phyloP scores from a whole-genome alignment of 2,888 invertebrate species.

The Eumerus sabulonum region DNA sequence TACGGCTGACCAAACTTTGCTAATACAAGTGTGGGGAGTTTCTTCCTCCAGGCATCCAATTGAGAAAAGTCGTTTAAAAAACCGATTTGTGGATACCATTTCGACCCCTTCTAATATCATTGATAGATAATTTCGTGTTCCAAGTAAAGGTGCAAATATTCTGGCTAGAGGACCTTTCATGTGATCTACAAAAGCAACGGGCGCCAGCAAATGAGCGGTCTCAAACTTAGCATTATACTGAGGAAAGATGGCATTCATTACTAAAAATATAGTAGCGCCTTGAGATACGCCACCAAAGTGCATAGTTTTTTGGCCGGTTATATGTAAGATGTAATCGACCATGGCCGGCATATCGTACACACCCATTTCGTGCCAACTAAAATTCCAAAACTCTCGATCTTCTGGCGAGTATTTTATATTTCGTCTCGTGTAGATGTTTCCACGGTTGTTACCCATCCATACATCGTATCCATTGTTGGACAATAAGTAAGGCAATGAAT shows the following conservation, averaged over 20 bases:
- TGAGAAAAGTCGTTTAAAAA: conserved; percentile 76
- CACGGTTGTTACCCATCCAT: conserved; percentile 77
- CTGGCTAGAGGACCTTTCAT: conserved; percentile 80
- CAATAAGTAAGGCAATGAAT: conserved; percentile 76
- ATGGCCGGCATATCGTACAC: conserved; percentile 77
- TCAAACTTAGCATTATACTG: conserved; percentile 76
- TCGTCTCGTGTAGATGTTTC: conserved; percentile 76
- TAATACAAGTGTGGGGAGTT: conserved; percentile 74
- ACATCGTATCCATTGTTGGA: conserved; percentile 77
- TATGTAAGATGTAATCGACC: conserved; percentile 74
- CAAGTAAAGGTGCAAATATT: conserved; percentile 82
- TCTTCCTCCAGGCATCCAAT: conserved; percentile 72
- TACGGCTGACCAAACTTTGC: conserved; percentile 76
- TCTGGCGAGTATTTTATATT: conserved; percentile 76
- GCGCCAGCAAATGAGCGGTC: conserved; percentile 76
- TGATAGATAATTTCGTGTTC: conserved; percentile 76
- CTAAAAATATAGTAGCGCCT: conserved; percentile 76
- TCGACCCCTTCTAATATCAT: conserved; percentile 76
- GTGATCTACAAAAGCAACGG: conserved; percentile 76
- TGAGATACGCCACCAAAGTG: conserved; percentile 77
- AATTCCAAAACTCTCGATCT: conserved; percentile 78
- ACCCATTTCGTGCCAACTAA: conserved; percentile 78
- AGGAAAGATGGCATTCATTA: conserved; percentile 76
- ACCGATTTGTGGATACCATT: conserved; percentile 77
- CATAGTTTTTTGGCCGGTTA: conserved; percentile 73